These are phyloP conservation scores for Diploptera punctata DNA, from an alignment of 2,888 invertebrate genomes.

Conservation along the genomic window DNA sequence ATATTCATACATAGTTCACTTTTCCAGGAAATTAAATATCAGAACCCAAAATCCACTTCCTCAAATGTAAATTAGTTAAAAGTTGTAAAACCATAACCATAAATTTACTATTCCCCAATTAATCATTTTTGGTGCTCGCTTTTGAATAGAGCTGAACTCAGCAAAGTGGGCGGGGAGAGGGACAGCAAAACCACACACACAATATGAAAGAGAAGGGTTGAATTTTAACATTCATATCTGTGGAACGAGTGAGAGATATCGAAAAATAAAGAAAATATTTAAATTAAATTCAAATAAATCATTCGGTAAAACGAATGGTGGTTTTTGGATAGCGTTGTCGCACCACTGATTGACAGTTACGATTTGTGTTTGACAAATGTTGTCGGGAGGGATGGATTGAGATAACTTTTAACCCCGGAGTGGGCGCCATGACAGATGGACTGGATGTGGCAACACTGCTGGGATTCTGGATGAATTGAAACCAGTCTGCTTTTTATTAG, in stretches of 20 bases:
- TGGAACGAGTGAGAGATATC: neutral
- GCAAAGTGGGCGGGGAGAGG: neutral
- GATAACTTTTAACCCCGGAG: conserved; percentile 26
- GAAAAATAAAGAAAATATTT: conserved; percentile 31
- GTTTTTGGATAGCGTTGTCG: too few relatives aligned
- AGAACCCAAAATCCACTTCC: too few relatives aligned
- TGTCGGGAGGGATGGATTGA: conserved; percentile 33
- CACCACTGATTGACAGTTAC: conserved; percentile 35
- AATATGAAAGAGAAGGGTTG: too few relatives aligned
- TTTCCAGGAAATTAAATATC: too few relatives aligned
- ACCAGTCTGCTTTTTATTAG: too few relatives aligned
- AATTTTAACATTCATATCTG: neutral
- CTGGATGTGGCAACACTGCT: too few relatives aligned
- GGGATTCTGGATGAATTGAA: too few relatives aligned
- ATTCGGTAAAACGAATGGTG: conserved; percentile 16
- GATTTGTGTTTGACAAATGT: conserved; percentile 36
- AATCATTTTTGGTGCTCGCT: too few relatives aligned
- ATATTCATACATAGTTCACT: too few relatives aligned
- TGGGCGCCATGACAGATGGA: conserved; percentile 30
- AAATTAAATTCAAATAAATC: conserved; percentile 37
- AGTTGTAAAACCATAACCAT: conserved; percentile 9
- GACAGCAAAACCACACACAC: neutral
- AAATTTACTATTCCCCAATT: conserved; percentile 13
- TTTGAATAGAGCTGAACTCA: neutral
- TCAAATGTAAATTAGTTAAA: conserved; percentile 17